Evolutionary conservation across 2,797 vertebrate genomes (phyloP), one percentile per base, ranked within the genome.

Genomic region (Anguilla megastoma): DNA sequence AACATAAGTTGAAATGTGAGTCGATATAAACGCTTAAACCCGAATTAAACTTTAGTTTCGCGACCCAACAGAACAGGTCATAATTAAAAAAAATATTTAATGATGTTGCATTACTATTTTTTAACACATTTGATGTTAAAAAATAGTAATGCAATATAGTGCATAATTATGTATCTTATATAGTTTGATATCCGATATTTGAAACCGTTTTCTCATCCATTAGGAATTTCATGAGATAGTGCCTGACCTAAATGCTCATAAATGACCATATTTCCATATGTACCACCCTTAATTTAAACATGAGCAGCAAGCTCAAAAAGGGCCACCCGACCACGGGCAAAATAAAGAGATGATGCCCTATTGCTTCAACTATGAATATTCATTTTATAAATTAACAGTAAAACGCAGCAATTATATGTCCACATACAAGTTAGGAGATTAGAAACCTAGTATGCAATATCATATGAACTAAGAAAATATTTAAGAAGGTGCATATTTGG

Each of bases 1-100:
- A 50, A n/a, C 41, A 50, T 50, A 88, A 87, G 76, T 5, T 80
- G 54, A 87, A 88, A 90, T 90, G 45, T 82, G 50, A 48, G 5
- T 48, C 79, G 7, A 9, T 24, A n/a, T 82, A 48, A 82, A 82
- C 21, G 41, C 21, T n/a, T n/a, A 48, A 48, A 82, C 9, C 41
- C 41, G 5, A 50, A 48, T 48, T 50, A 48, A 82, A 50, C 7
- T 10, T 76, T 8, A 18, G 74, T 79, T 90, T 84, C 79, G 76
- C 58, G 88, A 82, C 89, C 54, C 86, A 88, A 88, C 85, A 82
- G 90, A 88, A 66, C 33, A 66, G 69, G 69, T 58, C 88, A 30
- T 71, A 33, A 1, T 33, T 69, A 71, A 7, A 56, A 56, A 86
- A 50, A 66, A 82, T 16, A 71, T 45, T 45, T 45, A 45, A 45